Evolutionary conservation across 1,140 invertebrate species (phyloP), one percentile per base, ranked within the genome.

Genomic region (Teleopsis dalmanni): DNA sequence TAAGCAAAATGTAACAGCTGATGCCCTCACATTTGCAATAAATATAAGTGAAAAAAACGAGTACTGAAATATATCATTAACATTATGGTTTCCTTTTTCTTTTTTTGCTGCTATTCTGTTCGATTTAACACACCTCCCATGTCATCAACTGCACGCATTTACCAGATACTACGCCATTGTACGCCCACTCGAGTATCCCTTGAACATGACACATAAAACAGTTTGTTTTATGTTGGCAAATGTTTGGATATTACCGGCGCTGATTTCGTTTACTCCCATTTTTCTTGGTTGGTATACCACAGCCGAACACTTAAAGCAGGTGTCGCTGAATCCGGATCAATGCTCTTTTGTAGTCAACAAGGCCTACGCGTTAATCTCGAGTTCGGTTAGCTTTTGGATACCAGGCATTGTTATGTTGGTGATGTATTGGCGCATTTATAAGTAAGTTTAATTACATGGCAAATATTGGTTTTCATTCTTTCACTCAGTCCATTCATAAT

Each of bases 191-290:
- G 88, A 93, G 65, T 93, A 94, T 65, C 87, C 89, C 2, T 81
- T 87, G 18, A 89, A 86, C 26, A 92, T 94, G 84, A 91, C 87
- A 1, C 80, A 83, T 53, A 75, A 76, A 53, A 86, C 81, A 9
- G 93, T 97, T 0, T 81, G 78, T 3, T 84, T 87, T 53, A 88
- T 88, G 84, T 68, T 89, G 3, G 83, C 84, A 9, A 81, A 86
- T 36, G 91, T 95, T 0, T 98, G 95, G 95, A 71, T 90, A 6
- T 75, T 91, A 36, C 91, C 94, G 1, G 84, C 89, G 2, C 77
- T 94, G 26, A 95, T 98, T 50, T 95, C 92, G 49, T 94, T 98
- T 62, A 88, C 93, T 35, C 94, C 95, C 1, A 93, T 98, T 35
- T 95, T 97, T 65, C 82, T 86, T 65, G 90, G 88, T 4, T 91